These are phyloP conservation scores for Syngnathus floridae DNA, from an alignment of 2,113 vertebrate genomes.

Conservation along the genomic window DNA sequence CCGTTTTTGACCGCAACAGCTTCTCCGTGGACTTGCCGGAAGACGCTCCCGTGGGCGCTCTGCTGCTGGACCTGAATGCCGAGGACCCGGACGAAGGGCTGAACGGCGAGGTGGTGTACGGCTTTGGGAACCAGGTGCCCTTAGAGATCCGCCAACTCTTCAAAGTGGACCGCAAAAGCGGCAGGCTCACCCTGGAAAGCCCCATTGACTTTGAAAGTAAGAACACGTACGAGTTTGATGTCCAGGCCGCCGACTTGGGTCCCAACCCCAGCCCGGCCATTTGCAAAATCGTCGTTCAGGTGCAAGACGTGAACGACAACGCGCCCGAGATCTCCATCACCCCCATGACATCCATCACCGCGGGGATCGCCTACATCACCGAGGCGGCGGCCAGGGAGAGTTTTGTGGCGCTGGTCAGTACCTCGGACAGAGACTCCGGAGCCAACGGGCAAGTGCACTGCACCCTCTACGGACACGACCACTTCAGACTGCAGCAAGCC, in stretches of 20 bases:
- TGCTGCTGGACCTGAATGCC: conserved; percentile 83
- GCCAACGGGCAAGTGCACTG: conserved; percentile 88
- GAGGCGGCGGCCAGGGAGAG: conserved; percentile 86
- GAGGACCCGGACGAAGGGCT: conserved; percentile 87
- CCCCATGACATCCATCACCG: conserved; percentile 78
- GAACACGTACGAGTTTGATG: conserved; percentile 88
- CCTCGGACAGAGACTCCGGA: conserved; percentile 87
- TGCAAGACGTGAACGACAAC: conserved; percentile 93
- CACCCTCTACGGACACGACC: conserved; percentile 85
- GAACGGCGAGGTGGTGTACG: conserved; percentile 88
- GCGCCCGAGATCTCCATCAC: conserved; percentile 89
- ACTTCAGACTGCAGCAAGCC: conserved; percentile 89
- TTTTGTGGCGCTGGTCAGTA: conserved; percentile 91
- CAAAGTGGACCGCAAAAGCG: conserved; percentile 81
- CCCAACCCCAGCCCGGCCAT: conserved; percentile 80
- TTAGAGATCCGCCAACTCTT: conserved; percentile 83
- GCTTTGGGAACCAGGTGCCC: conserved; percentile 83
- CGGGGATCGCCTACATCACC: conserved; percentile 71
- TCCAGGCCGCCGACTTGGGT: conserved; percentile 84
- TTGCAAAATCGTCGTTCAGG: conserved; percentile 87
- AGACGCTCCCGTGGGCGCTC: conserved; percentile 80
- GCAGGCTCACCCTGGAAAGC: conserved; percentile 80
- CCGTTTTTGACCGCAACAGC: conserved; percentile 78
- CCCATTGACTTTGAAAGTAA: conserved; percentile 87
- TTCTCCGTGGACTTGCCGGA: conserved; percentile 85